phyloP scores from a whole-genome alignment of 2,888 invertebrate genomes.

The Amorpha juglandis region DNA sequence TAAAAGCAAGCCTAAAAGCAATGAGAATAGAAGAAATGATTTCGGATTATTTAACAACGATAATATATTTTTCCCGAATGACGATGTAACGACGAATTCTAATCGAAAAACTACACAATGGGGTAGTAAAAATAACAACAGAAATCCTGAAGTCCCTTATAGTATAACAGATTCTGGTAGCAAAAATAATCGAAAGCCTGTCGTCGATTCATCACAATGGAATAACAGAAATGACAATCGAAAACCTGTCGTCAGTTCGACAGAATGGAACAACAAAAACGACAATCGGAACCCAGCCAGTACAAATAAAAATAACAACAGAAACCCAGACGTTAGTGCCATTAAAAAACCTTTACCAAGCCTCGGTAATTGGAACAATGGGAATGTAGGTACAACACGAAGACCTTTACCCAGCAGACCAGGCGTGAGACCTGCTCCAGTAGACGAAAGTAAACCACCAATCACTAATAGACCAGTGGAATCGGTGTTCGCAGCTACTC shows the following conservation, averaged over 20 bases:
- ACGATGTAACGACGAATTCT: not conserved
- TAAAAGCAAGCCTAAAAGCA: not conserved
- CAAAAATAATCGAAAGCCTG: not conserved
- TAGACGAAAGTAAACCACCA: conserved; percentile 57
- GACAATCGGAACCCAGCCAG: not conserved
- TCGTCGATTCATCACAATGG: not conserved
- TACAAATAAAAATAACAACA: not conserved
- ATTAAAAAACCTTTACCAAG: conserved; percentile 4
- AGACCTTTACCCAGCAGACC: conserved; percentile 32
- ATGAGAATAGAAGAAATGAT: not conserved
- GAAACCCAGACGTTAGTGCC: not conserved
- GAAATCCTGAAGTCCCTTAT: not conserved
- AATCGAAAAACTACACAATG: not conserved
- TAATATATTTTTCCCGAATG: not conserved
- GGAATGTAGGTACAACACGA: conserved; percentile 3
- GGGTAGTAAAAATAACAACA: not conserved
- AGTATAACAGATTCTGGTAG: not conserved
- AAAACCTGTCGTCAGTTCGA: not conserved
- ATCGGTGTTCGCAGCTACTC: conserved; percentile 29
- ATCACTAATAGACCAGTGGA: conserved; percentile 64
- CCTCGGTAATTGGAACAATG: not conserved
- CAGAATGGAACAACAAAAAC: not conserved
- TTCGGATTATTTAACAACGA: not conserved
- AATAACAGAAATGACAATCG: not conserved
- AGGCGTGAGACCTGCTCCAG: conserved; percentile 61